Conservation (phyloP, 2,888 invertebrate species). For the Tenthredo mesomela region DNA sequence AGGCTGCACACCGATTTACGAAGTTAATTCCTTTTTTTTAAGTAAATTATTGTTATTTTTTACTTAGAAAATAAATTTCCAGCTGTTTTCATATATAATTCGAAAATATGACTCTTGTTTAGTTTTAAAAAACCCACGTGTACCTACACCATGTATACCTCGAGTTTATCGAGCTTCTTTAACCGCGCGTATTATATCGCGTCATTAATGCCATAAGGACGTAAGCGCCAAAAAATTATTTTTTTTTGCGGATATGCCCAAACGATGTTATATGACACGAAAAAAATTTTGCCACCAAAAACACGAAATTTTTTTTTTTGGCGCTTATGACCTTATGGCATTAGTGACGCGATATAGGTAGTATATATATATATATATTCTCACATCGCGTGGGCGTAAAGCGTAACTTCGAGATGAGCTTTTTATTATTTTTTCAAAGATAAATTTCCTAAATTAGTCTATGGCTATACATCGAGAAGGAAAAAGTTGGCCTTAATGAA, state of each 20-base stretch:
- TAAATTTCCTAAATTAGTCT: not conserved
- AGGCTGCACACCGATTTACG: not conserved
- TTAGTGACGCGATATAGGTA: too few relatives aligned
- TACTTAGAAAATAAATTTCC: too few relatives aligned
- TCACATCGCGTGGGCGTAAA: constrained; percentile 7
- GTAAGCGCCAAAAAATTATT: too few relatives aligned
- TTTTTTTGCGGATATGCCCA: too few relatives aligned
- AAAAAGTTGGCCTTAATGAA: not conserved
- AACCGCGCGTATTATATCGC: too few relatives aligned
- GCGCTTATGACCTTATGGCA: too few relatives aligned
- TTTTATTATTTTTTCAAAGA: not conserved
- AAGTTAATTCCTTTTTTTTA: not conserved
- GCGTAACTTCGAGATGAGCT: not conserved
- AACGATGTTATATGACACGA: too few relatives aligned
- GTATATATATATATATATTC: not conserved
- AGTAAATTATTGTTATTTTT: not conserved
- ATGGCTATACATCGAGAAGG: not conserved
- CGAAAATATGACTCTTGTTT: not conserved
- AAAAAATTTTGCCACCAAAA: too few relatives aligned
- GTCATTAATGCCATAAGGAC: too few relatives aligned
- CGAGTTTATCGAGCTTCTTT: not conserved
- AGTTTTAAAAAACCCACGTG: not conserved
- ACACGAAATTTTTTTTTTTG: too few relatives aligned
- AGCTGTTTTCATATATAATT: not conserved
- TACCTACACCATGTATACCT: not conserved